Evolutionary conservation across 2,797 vertebrate species (phyloP).

Genomic region (Syngnathus acus): DNA sequence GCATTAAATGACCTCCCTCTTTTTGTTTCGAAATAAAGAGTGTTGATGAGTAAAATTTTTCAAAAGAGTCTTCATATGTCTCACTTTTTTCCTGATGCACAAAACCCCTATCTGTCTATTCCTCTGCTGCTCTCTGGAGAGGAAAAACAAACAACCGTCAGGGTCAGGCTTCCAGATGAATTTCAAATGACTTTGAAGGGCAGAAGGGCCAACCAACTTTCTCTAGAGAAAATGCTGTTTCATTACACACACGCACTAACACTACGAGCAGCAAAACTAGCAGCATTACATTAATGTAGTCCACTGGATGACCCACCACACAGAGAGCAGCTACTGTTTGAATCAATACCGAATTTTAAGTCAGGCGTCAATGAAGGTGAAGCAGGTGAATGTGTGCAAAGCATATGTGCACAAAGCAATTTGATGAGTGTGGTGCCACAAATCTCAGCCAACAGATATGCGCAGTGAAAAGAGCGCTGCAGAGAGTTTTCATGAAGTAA

Average conservation of each 20-base stretch:
- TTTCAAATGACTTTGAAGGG: constrained; percentile 69
- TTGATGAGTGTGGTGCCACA: constrained; percentile 18
- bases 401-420: constrained; percentile 18
- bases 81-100: constrained; percentile 26
- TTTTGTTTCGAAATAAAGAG: constrained; percentile 2
- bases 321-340: constrained; percentile 26
- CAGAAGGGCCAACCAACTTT: constrained; percentile 56
- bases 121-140: constrained; percentile 49
- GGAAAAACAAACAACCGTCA: constrained; percentile 69
- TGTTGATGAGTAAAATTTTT: background rate
- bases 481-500: constrained; percentile 35
- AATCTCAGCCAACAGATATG: constrained; percentile 29
- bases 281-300: constrained; percentile 32
- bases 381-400: constrained; percentile 22
- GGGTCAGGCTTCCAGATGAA: constrained; percentile 64
- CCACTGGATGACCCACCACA: constrained; percentile 14
- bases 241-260: background rate
- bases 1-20: constrained; percentile 17
- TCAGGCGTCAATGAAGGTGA: constrained; percentile 52
- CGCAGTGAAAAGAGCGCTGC: background rate
- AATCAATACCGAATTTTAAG: constrained; percentile 61
- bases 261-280: constrained; percentile 14
- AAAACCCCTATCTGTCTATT: constrained; percentile 30
- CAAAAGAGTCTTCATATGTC: constrained; percentile 31
- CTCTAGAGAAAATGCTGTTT: constrained; percentile 43